Percentiles rank a stretch among this genome's conserved stretches.
Evolutionary conservation across 1,140 invertebrate species (phyloP).

Genomic region (Drosophila ananassae): DNA sequence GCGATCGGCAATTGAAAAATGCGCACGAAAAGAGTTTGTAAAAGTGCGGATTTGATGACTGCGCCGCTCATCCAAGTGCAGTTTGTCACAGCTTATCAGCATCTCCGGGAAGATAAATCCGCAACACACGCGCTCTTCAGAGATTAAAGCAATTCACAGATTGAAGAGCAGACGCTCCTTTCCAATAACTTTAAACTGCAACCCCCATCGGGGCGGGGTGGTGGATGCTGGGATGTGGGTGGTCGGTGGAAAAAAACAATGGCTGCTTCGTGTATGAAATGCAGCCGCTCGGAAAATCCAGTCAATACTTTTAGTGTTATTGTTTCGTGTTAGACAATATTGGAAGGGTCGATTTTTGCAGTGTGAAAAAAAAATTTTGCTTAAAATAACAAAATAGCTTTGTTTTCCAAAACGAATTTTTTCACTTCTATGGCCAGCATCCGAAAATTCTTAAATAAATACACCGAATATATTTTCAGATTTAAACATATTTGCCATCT

Average conservation of each 20-base stretch:
- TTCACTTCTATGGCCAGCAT: neutral
- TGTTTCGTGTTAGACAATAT: slow-evolving; percentile 65
- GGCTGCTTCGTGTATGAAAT: slow-evolving; percentile 63
- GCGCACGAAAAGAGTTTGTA: slow-evolving; percentile 66
- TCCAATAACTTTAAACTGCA: slow-evolving; percentile 75
- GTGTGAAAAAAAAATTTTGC: neutral
- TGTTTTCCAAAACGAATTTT: neutral
- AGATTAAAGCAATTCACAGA: slow-evolving; percentile 82
- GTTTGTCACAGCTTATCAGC: slow-evolving; percentile 82
- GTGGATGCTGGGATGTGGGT: neutral
- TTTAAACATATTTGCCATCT: neutral
- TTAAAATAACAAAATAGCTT: neutral
- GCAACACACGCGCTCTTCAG: slow-evolving; percentile 54
- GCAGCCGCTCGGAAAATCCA: slow-evolving; percentile 81
- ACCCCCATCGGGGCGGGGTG: slow-evolving; percentile 10
- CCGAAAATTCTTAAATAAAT: neutral
- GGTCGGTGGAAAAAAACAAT: slow-evolving; percentile 1
- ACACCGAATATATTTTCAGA: neutral
- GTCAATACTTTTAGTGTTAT: slow-evolving; percentile 82
- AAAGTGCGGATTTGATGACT: slow-evolving; percentile 39
- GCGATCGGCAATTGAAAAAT: slow-evolving; percentile 77
- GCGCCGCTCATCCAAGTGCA: slow-evolving; percentile 55
- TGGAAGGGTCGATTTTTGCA: slow-evolving; percentile 22
- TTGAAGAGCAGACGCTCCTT: slow-evolving; percentile 49
- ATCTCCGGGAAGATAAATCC: slow-evolving; percentile 61